Evolutionary conservation across 2,113 vertebrate species (phyloP).

Genomic region (Lamprotornis superbus): DNA sequence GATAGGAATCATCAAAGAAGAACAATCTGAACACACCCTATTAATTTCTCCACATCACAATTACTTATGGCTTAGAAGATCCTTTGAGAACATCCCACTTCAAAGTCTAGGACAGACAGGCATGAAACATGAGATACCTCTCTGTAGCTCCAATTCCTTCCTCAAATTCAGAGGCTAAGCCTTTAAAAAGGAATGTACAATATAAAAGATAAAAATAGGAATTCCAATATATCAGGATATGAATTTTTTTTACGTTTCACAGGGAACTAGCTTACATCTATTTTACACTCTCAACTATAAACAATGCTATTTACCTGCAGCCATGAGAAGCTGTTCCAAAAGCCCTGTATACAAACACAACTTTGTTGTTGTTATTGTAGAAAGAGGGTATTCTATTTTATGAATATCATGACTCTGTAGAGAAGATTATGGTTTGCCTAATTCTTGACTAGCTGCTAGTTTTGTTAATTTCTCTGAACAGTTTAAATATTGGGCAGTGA

Average conservation of each 20-base stretch:
- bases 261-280: neutral
- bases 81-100: neutral
- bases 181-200: neutral
- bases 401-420: neutral
- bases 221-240: neutral
- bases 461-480: neutral
- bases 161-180: neutral
- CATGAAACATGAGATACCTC: neutral
- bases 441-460: neutral
- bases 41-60: constrained; percentile 9
- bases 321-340: neutral
- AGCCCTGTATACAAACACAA: neutral
- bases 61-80: neutral
- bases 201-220: neutral
- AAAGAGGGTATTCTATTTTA: neutral
- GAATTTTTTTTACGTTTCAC: neutral
- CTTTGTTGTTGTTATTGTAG: neutral
- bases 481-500: neutral
- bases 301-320: neutral
- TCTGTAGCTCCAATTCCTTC: neutral
- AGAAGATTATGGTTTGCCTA: neutral
- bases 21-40: neutral
- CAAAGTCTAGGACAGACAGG: neutral
- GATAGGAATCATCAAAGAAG: constrained; percentile 10
- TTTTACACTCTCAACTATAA: neutral